Evolutionary conservation across 2,888 invertebrate genomes (phyloP).

Genomic region (Chrysodeixis includens): DNA sequence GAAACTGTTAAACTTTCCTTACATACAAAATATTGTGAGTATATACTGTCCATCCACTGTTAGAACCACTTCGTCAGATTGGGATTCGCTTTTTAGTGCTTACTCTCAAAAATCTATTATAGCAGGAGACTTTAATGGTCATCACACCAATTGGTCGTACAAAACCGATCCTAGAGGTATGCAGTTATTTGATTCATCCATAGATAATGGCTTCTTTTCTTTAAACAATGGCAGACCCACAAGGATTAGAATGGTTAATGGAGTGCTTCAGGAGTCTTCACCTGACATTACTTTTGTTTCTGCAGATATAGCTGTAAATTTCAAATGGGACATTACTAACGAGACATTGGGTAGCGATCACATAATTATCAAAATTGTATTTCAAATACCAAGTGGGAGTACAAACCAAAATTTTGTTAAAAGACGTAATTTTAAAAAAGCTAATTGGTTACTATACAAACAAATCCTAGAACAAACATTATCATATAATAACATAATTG

Average conservation of each 20-base stretch:
- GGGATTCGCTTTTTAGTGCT: conserved; percentile 7
- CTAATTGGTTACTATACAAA: conserved; percentile 8
- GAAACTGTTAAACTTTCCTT: conserved; percentile 2
- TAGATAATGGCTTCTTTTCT: background rate
- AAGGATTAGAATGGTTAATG: conserved; percentile 9
- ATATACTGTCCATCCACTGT: conserved; percentile 13
- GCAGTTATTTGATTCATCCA: conserved; percentile 7
- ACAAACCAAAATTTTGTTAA: background rate
- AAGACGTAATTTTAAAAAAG: conserved; percentile 12
- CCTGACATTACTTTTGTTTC: conserved; percentile 11
- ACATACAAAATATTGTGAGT: conserved; percentile 5
- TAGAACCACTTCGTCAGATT: conserved; percentile 4
- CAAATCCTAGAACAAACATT: background rate
- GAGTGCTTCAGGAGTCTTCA: conserved; percentile 7
- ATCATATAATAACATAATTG: background rate
- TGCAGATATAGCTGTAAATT: conserved; percentile 8
- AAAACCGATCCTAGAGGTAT: conserved; percentile 8
- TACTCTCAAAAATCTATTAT: background rate
- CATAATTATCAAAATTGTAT: conserved; percentile 3
- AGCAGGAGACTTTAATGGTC: conserved; percentile 14
- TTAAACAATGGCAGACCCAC: conserved; percentile 11
- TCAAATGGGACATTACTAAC: conserved; percentile 9
- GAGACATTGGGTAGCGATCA: conserved; percentile 17
- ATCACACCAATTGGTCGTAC: conserved; percentile 10
- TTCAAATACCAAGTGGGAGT: too few species aligned